A percentile compares a stretch with the other conserved stretches of the same genome.
Conservation (phyloP, 2,113 vertebrate species). For the Jacana jacana region DNA sequence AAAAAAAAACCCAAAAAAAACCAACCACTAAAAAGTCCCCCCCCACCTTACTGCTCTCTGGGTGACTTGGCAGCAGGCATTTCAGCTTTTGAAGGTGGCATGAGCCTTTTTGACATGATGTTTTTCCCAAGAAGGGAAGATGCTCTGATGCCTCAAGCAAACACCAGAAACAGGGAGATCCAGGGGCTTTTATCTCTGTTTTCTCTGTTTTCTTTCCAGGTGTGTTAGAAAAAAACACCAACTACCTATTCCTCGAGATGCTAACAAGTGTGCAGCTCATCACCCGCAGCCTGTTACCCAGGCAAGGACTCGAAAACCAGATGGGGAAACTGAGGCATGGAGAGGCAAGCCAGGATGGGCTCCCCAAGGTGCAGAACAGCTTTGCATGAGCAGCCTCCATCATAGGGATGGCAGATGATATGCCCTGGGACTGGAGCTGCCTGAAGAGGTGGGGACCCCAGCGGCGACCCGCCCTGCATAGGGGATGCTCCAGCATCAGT, state of each 20-base stretch:
- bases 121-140: background rate
- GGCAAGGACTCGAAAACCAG: accelerated
- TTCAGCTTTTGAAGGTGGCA: background rate
- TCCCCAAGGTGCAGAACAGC: background rate
- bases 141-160: background rate
- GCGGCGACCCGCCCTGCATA: accelerated
- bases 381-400: background rate
- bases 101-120: accelerated
- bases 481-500: background rate
- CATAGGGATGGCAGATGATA: accelerated
- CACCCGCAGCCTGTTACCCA: background rate
- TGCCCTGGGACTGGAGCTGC: background rate
- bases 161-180: background rate
- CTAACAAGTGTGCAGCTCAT: background rate
- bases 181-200: background rate
- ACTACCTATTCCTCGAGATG: background rate
- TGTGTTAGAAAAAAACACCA: accelerated
- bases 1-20: background rate
- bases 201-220: background rate
- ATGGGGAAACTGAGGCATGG: background rate
- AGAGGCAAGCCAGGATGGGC: background rate
- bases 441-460: background rate
- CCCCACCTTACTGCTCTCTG: background rate
- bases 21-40: no score
- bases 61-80: background rate